Evolutionary conservation across 2,797 vertebrate genomes (phyloP).

Genomic region (Acipenser transmontanus): DNA sequence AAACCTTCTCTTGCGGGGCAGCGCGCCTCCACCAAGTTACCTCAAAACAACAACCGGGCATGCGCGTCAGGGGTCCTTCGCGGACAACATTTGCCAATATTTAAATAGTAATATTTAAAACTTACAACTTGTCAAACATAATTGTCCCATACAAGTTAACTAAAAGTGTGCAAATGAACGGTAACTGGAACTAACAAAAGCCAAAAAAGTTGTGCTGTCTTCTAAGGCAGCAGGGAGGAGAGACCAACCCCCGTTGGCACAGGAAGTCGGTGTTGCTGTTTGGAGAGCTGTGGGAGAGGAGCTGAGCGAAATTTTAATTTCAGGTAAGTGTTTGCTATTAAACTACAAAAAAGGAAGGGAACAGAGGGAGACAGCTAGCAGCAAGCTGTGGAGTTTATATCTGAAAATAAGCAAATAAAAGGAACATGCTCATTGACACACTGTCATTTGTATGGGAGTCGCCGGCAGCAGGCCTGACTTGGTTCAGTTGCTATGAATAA

Average conservation of each 20-base stretch:
- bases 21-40: no score
- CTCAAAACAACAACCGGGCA: background rate
- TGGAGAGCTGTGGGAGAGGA: background rate
- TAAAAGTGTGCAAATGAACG: no score
- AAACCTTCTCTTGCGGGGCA: no score
- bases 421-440: background rate
- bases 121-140: background rate
- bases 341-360: background rate
- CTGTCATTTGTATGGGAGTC: background rate
- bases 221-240: background rate
- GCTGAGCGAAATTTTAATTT: no score
- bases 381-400: background rate
- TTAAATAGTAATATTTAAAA: background rate
- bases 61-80: background rate
- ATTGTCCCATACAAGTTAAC: no score
- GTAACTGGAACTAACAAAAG: no score
- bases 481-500: background rate
- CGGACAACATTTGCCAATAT: background rate
- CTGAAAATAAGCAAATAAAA: background rate
- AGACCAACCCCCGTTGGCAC: background rate
- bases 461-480: constrained; percentile 1
- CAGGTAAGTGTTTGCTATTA: background rate
- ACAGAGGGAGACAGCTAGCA: background rate
- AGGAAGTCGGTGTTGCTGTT: background rate
- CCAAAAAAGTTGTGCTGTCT: no score